These are phyloP conservation scores for Aix galericulata DNA, from an alignment of 2,113 vertebrate species.

Conservation along the genomic window DNA sequence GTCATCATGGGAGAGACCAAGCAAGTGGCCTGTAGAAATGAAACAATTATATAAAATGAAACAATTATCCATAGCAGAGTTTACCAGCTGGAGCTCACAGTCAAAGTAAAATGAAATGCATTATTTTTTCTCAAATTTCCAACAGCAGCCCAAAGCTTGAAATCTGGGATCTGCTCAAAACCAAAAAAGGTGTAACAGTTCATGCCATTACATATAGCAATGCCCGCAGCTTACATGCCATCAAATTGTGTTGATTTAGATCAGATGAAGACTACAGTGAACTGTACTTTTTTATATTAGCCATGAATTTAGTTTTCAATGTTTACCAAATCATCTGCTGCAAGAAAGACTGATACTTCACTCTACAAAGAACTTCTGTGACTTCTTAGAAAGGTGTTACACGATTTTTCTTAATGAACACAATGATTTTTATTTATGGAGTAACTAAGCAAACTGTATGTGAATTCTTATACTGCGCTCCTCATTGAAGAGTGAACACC, in stretches of 20 bases:
- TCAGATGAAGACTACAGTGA: background rate
- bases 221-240: background rate
- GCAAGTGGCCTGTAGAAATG: constrained; percentile 85
- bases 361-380: background rate
- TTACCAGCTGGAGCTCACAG: background rate
- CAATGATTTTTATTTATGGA: background rate
- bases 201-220: background rate
- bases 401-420: background rate
- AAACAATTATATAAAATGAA: background rate
- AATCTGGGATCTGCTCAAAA: background rate
- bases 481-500: background rate
- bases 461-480: background rate
- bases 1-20: constrained; percentile 96
- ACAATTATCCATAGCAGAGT: background rate
- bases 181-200: background rate
- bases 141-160: background rate
- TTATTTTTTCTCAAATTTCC: background rate
- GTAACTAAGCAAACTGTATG: background rate
- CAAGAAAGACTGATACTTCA: background rate
- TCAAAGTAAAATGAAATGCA: background rate
- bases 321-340: background rate
- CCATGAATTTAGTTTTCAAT: background rate
- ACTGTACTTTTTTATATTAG: background rate
- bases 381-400: background rate
- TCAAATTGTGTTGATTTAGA: background rate